A percentile compares a stretch with the other conserved stretches of the same genome.
Conservation (phyloP, 2,797 vertebrate species). For the Halcyon leucocephala region DNA sequence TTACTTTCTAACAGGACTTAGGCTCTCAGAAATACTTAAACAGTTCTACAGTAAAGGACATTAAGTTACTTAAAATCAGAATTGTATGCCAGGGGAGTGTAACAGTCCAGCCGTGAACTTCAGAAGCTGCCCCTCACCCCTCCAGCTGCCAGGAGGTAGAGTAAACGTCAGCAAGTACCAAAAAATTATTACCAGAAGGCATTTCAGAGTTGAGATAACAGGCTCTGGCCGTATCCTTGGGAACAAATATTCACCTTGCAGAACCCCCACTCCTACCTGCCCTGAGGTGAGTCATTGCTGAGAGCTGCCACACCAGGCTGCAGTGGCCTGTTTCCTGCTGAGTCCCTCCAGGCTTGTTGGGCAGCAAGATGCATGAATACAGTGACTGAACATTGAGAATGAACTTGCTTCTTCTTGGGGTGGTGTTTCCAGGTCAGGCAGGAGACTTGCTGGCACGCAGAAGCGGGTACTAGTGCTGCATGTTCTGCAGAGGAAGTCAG, state of each 20-base stretch:
- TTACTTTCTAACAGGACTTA: neutral
- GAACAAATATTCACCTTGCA: neutral
- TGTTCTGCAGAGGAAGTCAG: neutral
- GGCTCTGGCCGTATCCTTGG: neutral
- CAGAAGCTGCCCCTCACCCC: neutral
- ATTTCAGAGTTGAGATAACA: neutral
- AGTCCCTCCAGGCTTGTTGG: neutral
- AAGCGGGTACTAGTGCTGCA: neutral
- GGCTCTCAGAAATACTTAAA: neutral
- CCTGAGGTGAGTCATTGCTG: neutral
- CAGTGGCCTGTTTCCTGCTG: neutral
- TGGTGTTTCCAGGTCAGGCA: slow-evolving; percentile 7
- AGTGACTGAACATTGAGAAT: neutral
- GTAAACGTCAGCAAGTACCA: neutral
- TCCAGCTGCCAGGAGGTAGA: neutral
- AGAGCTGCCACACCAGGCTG: neutral
- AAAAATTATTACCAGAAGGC: neutral
- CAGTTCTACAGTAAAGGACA: neutral
- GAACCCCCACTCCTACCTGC: neutral
- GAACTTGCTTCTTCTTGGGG: neutral
- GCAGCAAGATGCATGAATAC: neutral
- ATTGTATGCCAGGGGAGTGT: neutral
- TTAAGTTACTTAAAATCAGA: neutral
- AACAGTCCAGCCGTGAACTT: neutral
- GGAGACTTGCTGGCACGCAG: neutral